A percentile compares a stretch with the other conserved stretches of the same genome.
Conservation (phyloP, 2,888 invertebrate genomes). For the Coelopa pilipes region DNA sequence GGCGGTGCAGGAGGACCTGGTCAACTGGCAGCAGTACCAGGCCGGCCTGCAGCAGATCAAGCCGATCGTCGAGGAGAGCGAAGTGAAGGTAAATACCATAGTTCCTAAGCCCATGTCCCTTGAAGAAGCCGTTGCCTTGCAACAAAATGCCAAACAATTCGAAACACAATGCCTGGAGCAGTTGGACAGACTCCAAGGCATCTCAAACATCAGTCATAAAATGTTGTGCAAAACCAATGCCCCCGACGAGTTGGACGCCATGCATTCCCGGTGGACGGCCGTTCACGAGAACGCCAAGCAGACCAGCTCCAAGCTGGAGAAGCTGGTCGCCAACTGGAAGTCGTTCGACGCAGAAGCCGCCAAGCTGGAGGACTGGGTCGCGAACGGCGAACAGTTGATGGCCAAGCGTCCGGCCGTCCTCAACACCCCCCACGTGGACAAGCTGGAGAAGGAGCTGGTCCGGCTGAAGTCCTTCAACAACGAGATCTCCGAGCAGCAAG, state of each 20-base stretch:
- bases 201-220: constrained; percentile 79
- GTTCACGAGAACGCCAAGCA: constrained; percentile 84
- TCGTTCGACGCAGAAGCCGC: constrained; percentile 82
- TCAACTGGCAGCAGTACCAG: constrained; percentile 88
- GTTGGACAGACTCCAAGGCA: constrained; percentile 77
- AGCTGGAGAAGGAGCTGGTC: constrained; percentile 80
- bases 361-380: constrained; percentile 82
- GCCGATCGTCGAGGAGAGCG: constrained; percentile 90
- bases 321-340: constrained; percentile 82
- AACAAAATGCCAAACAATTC: constrained; percentile 77
- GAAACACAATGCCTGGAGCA: constrained; percentile 82
- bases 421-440: constrained; percentile 78
- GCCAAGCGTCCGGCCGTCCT: constrained; percentile 72
- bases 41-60: constrained; percentile 81
- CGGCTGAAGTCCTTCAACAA: constrained; percentile 84
- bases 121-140: constrained; percentile 83
- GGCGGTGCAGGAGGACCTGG: constrained; percentile 80
- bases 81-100: constrained; percentile 75
- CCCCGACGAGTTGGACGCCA: constrained; percentile 85
- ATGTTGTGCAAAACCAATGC: constrained; percentile 80
- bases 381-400: constrained; percentile 74
- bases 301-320: constrained; percentile 81
- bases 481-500: constrained; percentile 86
- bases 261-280: constrained; percentile 85
- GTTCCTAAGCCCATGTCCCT: constrained; percentile 79